A percentile compares a stretch with the other conserved stretches of the same genome.
Conservation (phyloP, 2,113 vertebrate species). For the Lanius collurio region DNA sequence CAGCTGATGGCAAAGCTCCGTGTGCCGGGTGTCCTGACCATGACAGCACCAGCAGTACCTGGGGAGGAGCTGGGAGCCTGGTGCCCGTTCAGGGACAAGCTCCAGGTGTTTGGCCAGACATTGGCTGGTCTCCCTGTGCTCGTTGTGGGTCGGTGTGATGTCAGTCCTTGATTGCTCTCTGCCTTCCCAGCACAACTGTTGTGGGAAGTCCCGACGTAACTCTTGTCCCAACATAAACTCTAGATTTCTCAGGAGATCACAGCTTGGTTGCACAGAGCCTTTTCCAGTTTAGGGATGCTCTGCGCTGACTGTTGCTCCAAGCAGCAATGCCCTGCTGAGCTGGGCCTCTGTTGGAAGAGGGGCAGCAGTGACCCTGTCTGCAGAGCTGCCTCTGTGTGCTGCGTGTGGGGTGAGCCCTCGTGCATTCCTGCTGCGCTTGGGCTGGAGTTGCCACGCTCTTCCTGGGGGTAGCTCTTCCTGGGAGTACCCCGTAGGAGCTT, state of each 20-base stretch:
- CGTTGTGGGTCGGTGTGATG: rapidly evolving
- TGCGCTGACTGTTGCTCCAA: rapidly evolving
- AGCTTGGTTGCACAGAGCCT: background rate
- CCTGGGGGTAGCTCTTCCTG: too few species aligned
- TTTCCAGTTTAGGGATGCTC: background rate
- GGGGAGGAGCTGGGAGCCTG: background rate
- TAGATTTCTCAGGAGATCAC: background rate
- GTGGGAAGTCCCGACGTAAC: background rate
- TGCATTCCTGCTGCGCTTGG: background rate
- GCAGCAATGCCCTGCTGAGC: rapidly evolving
- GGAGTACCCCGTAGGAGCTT: background rate
- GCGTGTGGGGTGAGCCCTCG: background rate
- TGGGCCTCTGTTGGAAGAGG: rapidly evolving
- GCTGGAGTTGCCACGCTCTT: rapidly evolving
- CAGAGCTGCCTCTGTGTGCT: rapidly evolving
- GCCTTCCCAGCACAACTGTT: background rate
- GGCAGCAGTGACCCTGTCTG: background rate
- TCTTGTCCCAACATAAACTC: background rate
- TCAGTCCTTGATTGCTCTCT: background rate
- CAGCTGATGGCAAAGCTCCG: background rate
- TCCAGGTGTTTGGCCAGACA: rapidly evolving
- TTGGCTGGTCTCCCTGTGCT: background rate
- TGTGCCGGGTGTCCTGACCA: rapidly evolving
- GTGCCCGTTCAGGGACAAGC: background rate
- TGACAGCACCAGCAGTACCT: background rate